Evolutionary conservation across 2,888 invertebrate genomes (phyloP).

Genomic region (Lycia hirtaria): DNA sequence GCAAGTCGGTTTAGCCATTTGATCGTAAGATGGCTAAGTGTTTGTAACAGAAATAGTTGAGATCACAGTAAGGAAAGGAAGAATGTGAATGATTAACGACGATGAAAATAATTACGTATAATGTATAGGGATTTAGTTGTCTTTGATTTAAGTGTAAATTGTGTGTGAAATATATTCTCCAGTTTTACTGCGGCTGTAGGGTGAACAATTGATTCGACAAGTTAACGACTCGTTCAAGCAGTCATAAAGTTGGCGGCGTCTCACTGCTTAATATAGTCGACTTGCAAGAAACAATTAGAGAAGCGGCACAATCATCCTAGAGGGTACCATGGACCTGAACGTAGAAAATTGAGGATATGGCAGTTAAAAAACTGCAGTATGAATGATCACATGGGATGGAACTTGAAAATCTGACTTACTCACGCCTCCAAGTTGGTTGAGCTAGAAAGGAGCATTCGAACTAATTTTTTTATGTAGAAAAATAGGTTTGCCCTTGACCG

Average conservation of each 20-base stretch:
- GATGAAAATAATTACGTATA: too few relatives aligned
- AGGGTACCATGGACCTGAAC: constrained; percentile 50
- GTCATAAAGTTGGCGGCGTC: constrained; percentile 80
- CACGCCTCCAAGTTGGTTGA: too few relatives aligned
- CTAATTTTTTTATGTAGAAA: too few relatives aligned
- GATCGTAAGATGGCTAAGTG: too few relatives aligned
- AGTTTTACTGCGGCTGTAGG: constrained; percentile 43
- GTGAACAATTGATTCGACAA: constrained; percentile 80
- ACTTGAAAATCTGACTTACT: too few relatives aligned
- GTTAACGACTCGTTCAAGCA: constrained; percentile 81
- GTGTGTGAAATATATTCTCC: constrained; percentile 51
- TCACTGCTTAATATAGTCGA: constrained; percentile 83
- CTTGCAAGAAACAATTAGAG: constrained; percentile 85
- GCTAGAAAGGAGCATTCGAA: too few relatives aligned
- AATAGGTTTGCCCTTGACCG: too few relatives aligned
- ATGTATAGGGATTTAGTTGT: background rate
- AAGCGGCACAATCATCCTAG: constrained; percentile 76
- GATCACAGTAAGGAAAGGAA: too few relatives aligned
- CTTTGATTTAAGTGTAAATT: constrained; percentile 34
- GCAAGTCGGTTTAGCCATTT: too few relatives aligned
- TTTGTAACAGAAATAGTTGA: too few relatives aligned
- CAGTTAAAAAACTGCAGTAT: background rate
- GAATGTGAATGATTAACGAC: too few relatives aligned
- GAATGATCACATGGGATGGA: too few relatives aligned
- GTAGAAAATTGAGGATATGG: constrained; percentile 56